phyloP scores from a whole-genome alignment of 2,113 vertebrate species.

The Burhinus oedicnemus region DNA sequence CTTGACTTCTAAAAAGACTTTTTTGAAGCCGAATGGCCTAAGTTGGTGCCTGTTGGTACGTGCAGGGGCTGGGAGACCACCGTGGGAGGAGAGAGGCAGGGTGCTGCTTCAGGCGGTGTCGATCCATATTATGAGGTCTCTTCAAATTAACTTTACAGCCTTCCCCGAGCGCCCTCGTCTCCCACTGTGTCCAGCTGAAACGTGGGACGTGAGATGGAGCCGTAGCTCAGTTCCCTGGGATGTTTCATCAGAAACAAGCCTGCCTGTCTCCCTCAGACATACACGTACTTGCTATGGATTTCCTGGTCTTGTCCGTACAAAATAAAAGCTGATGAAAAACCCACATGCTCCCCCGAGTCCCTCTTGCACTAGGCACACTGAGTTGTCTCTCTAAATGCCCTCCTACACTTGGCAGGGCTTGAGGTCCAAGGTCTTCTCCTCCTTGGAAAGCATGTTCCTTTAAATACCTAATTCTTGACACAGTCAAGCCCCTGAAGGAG shows the following conservation, averaged over 20 bases:
- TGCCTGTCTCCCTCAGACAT: not conserved
- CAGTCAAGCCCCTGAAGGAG: fast-evolving
- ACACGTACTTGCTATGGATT: not conserved
- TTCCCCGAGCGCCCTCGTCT: not conserved
- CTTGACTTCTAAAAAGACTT: not conserved
- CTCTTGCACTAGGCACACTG: not conserved
- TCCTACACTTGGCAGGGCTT: not conserved
- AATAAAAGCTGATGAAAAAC: not conserved
- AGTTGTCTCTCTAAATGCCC: not conserved
- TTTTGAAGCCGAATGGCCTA: not conserved
- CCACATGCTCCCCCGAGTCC: too few relatives aligned
- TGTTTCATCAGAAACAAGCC: not conserved
- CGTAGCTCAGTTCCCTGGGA: not conserved
- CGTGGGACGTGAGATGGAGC: fast-evolving
- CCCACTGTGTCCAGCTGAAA: not conserved
- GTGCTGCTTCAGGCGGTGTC: not conserved
- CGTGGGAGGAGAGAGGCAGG: not conserved
- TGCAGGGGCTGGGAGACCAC: not conserved
- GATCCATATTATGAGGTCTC: not conserved
- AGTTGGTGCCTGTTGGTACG: fast-evolving
- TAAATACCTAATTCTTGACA: not conserved
- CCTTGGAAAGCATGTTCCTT: not conserved
- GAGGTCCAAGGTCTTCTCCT: not conserved
- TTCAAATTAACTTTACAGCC: not conserved
- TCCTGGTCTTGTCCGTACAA: not conserved